A percentile compares a stretch with the other conserved stretches of the same genome.
Evolutionary conservation across 1,140 invertebrate genomes (phyloP).

Genomic region (Chironomus striatipennis): DNA sequence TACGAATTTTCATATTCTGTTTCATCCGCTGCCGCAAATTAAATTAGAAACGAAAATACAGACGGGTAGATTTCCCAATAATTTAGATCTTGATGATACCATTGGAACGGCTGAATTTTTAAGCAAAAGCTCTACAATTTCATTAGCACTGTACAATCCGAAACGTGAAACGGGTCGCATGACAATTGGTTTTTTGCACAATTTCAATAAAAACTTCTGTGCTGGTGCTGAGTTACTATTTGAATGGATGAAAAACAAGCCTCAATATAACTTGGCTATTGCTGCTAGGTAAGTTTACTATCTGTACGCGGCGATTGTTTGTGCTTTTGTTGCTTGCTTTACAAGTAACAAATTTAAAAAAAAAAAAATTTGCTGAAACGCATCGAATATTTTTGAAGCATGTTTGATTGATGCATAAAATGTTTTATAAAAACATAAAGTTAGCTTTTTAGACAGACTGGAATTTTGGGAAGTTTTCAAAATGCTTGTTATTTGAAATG

Average conservation of each 20-base stretch:
- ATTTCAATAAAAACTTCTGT: conserved; percentile 32
- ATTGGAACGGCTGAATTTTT: conserved; percentile 34
- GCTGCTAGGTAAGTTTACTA: conserved; percentile 31
- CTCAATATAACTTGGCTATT: conserved; percentile 31
- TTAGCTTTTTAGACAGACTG: no score
- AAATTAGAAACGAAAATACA: conserved; percentile 35
- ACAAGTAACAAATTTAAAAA: no score
- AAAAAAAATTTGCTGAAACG: no score
- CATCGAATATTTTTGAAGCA: no score
- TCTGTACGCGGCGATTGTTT: neutral
- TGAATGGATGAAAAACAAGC: conserved; percentile 33
- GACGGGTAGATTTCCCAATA: conserved; percentile 26
- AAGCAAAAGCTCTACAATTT: conserved; percentile 33
- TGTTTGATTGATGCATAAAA: no score
- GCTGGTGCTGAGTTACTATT: conserved; percentile 34
- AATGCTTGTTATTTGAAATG: no score
- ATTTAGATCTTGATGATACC: conserved; percentile 29
- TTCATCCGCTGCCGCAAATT: conserved; percentile 33
- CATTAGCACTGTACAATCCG: conserved; percentile 35
- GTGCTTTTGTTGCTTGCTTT: no score
- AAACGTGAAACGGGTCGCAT: conserved; percentile 33
- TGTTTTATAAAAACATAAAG: no score
- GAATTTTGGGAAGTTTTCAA: no score
- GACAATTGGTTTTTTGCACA: conserved; percentile 35
- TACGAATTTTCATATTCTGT: conserved; percentile 34